Evolutionary conservation across 2,113 vertebrate genomes (phyloP), one percentile per base, ranked within the genome.

Genomic region (Spizaetus ornatus): DNA sequence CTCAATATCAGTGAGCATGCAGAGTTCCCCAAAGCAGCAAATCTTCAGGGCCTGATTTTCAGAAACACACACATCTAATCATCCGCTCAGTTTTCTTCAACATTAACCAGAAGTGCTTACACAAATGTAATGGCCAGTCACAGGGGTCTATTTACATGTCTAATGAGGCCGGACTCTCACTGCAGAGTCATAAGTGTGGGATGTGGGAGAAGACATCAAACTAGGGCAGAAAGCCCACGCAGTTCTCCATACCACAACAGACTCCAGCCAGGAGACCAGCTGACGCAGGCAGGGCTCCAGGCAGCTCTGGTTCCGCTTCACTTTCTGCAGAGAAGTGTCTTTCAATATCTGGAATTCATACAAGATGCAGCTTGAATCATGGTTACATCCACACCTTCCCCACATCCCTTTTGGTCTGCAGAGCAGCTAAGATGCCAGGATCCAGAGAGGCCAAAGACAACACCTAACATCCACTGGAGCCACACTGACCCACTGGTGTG

Each of bases 261-360:
- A 99, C 98, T 99, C 99, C 69, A 99, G 98, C 79, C 99, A 99
- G 95, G 99, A 99, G 87, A 99, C 99, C 23, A 99, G 98, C 98
- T 99, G 99, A 62, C 99, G 98, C 81, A 99, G 98, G 90, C 99
- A 99, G 7, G 99, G 99, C 98, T 99, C 99, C 97, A 99, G 96
- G 86, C 99, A 99, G 98, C 99, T 99, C 98, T 99, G 99, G 98
- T 99, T 99, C 91, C 99, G 98, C 95, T 99, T 99, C 94, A 99
- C 99, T 96, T 99, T 99, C 97, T 99, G 99, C 55, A 99, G 98
- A 3, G 99, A 99, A 11, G 99, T 99, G 95, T 99, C 99, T 27
- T 99, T 99, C 97, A 99, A 91, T 94, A 99, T 99, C 99, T 99
- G 97, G 71, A 97, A 97, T 74, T 97, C 17, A 88, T 2, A 69